Base-by-base conservation (phyloP, 2,797 vertebrate species). In the Centropyge bicolor region DNA sequence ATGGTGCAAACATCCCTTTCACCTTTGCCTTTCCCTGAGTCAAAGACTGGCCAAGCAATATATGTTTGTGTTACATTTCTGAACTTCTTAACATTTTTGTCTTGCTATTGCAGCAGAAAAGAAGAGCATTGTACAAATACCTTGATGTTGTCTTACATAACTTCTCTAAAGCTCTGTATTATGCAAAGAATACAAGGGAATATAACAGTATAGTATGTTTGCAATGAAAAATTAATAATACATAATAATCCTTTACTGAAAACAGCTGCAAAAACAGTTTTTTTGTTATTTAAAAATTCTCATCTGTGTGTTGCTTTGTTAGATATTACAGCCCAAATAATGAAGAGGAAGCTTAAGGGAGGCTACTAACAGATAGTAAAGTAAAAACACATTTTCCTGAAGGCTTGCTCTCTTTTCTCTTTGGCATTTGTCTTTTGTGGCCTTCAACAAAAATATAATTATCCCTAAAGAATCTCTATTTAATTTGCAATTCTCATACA, bases 401-500 rank as follows among this genome's bases (percentile, higher is more conserved):
- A 62, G 40, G 38, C 49, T 46, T 40, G 20, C 36, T 63, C 10
- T 55, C 35, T 52, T 45, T 68, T 46, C 55, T n/a, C n/a, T n/a
- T n/a, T 16, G 31, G 16, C 9, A 60, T 73, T 67, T 20, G 45
- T 52, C 20, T n/a, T 40, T 41, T 48, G 12, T 41, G 60, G 22
- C 60, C 45, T 74, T 74, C 43, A 59, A 66, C 24, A 70, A 1
- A 6, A 40, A 72, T 8, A 19, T 19, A 68, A 69, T 40, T 6
- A 54, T 60, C 7, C 27, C 12, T 10, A 36, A 78, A 63, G 20
- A 67, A 84, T 57, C 51, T 57, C 48, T 27, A 56, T 62, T 52
- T 66, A 7, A 55, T 41, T 78, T 73, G 36, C 7, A 10, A 45
- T 57, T 71, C 12, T 66, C 16, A 45, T 36, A 9, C 0, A 49